A percentile compares a stretch with the other conserved stretches of the same genome.
Evolutionary conservation across 1,140 invertebrate species (phyloP).

Genomic region (Ooceraea biroi): DNA sequence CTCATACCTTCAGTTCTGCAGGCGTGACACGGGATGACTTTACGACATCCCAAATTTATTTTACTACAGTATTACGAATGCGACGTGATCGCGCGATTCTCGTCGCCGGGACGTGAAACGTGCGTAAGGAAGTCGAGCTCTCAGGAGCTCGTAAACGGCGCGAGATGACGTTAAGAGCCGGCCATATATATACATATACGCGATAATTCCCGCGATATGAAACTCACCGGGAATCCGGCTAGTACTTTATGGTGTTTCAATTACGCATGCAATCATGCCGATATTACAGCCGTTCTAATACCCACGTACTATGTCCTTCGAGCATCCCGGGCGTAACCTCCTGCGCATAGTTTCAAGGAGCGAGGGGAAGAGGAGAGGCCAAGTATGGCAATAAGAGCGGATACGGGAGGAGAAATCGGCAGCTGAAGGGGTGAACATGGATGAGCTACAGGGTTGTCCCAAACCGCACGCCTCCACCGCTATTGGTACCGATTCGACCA

Average conservation of each 20-base stretch:
- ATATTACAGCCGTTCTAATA: constrained; percentile 66
- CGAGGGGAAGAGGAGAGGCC: neutral
- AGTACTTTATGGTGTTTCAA: constrained; percentile 78
- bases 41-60: constrained; percentile 52
- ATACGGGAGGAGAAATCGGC: neutral
- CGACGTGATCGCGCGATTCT: constrained; percentile 32
- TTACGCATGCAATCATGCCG: constrained; percentile 75
- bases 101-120: neutral
- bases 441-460: constrained; percentile 65
- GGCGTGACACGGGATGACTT: constrained; percentile 7
- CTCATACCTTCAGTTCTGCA: neutral
- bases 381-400: constrained; percentile 15
- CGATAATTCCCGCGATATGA: constrained; percentile 74
- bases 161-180: constrained; percentile 57
- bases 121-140: constrained; percentile 2
- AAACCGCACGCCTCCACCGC: constrained; percentile 70
- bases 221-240: constrained; percentile 68
- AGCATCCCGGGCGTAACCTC: constrained; percentile 58
- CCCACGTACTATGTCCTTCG: constrained; percentile 2
- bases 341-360: constrained; percentile 28
- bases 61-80: constrained; percentile 46
- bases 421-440: neutral
- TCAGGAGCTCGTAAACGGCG: constrained; percentile 62
- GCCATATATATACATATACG: constrained; percentile 55
- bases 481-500: constrained; percentile 74